Percentiles rank a stretch among this genome's conserved stretches.
These are phyloP conservation scores for Megalops atlanticus DNA, from an alignment of 2,113 vertebrate species.

Conservation along the genomic window DNA sequence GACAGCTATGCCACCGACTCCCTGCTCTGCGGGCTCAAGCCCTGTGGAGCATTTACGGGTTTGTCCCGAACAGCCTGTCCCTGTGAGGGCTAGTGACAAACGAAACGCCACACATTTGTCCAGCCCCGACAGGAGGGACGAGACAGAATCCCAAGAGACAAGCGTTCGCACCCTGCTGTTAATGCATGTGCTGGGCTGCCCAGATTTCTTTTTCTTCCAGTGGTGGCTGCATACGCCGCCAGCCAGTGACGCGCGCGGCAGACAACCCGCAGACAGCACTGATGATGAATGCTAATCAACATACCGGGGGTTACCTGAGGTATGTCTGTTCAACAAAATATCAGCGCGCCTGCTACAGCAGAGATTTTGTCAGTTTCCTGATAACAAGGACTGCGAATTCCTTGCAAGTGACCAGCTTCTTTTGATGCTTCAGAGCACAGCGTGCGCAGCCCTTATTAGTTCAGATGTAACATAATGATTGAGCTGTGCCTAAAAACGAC, in stretches of 20 bases:
- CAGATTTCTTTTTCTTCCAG: not conserved
- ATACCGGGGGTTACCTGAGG: not conserved
- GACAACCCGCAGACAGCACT: not conserved
- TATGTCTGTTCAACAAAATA: no score
- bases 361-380: not conserved
- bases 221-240: not conserved
- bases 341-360: not conserved
- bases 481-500: not conserved
- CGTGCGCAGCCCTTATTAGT: not conserved
- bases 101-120: not conserved
- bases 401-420: not conserved
- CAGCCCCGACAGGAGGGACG: not conserved
- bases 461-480: not conserved
- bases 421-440: not conserved
- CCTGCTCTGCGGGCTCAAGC: not conserved
- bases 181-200: no score
- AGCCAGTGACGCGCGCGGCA: not conserved
- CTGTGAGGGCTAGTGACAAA: no score
- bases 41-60: no score
- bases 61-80: no score
- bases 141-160: no score
- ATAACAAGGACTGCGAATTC: not conserved
- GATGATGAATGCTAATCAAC: not conserved
- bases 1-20: not conserved
- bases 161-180: no score